Conservation (phyloP, 2,797 vertebrate genomes). For the Acipenser oxyrinchus region DNA sequence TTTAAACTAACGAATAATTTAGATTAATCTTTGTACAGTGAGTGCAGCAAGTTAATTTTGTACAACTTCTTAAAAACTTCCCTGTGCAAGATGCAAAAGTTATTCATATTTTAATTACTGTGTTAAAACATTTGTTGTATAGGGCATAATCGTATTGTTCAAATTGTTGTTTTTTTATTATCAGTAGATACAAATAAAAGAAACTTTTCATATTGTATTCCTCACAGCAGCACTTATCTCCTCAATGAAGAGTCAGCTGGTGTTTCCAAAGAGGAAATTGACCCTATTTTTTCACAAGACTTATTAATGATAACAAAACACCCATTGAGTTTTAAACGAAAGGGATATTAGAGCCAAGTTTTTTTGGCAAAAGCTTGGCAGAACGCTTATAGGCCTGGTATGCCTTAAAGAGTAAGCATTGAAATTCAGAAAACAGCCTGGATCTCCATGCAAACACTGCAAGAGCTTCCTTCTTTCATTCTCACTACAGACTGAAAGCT, state of each 20-base stretch:
- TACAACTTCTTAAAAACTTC: no score
- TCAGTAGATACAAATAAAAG: slow-evolving; percentile 2
- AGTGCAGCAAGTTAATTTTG: no score
- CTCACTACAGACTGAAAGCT: not conserved
- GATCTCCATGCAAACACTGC: no score
- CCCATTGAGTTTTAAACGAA: slow-evolving; percentile 9
- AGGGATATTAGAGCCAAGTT: not conserved
- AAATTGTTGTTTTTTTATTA: not conserved
- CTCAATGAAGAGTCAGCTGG: not conserved
- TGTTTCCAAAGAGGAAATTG: not conserved
- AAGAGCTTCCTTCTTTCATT: not conserved
- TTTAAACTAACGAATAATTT: no score
- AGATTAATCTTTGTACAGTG: no score
- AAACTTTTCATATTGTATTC: not conserved
- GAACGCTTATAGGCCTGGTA: not conserved
- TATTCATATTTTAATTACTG: no score
- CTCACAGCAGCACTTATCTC: not conserved
- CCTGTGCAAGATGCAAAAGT: no score
- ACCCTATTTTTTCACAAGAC: slow-evolving; percentile 17
- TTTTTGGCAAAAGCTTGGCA: not conserved
- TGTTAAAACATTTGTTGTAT: no score
- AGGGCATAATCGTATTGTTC: no score
- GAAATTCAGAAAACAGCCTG: no score
- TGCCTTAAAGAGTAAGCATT: not conserved
- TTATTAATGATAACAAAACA: slow-evolving; percentile 19